These are phyloP conservation scores for Ligdia adustata DNA, from an alignment of 2,888 invertebrate genomes.

Conservation along the genomic window DNA sequence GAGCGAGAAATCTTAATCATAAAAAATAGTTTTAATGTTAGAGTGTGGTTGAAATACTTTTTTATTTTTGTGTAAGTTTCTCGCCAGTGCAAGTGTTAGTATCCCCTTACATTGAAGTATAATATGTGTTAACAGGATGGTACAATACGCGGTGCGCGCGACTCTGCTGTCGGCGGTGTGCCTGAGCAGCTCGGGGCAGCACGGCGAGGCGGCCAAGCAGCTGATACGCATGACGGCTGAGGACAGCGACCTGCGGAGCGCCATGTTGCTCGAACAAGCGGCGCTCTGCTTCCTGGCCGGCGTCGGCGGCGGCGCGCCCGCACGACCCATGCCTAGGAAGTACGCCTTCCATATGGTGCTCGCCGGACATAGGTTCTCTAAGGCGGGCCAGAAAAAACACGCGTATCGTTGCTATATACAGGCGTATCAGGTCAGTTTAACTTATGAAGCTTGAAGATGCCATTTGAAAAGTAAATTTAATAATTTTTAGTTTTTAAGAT, in stretches of 20 bases:
- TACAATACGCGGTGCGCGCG: slow-evolving; percentile 96
- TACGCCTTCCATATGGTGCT: slow-evolving; percentile 98
- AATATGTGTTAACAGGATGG: slow-evolving; percentile 86
- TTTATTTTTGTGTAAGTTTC: no score
- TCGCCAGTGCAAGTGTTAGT: no score
- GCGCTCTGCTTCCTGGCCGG: slow-evolving; percentile 93
- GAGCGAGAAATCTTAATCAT: no score
- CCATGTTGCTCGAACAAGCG: slow-evolving; percentile 96
- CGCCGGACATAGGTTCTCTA: slow-evolving; percentile 97
- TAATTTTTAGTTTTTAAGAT: no score
- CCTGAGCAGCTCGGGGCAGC: slow-evolving; percentile 89
- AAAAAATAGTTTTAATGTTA: no score
- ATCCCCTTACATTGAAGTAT: no score
- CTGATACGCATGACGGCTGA: slow-evolving; percentile 98
- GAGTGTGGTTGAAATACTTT: no score
- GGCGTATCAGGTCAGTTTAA: slow-evolving; percentile 89
- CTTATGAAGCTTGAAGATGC: no score
- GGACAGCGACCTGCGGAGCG: slow-evolving; percentile 98
- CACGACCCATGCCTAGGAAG: slow-evolving; percentile 92
- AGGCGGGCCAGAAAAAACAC: slow-evolving; percentile 96
- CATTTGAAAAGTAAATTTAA: no score
- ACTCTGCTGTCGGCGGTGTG: slow-evolving; percentile 95
- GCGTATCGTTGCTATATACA: slow-evolving; percentile 96
- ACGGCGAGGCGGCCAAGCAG: slow-evolving; percentile 97
- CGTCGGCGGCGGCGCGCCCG: slow-evolving; percentile 65